A percentile compares a stretch with the other conserved stretches of the same genome.
phyloP scores from a whole-genome alignment of 2,888 invertebrate genomes.

The Brachypterus glaber region DNA sequence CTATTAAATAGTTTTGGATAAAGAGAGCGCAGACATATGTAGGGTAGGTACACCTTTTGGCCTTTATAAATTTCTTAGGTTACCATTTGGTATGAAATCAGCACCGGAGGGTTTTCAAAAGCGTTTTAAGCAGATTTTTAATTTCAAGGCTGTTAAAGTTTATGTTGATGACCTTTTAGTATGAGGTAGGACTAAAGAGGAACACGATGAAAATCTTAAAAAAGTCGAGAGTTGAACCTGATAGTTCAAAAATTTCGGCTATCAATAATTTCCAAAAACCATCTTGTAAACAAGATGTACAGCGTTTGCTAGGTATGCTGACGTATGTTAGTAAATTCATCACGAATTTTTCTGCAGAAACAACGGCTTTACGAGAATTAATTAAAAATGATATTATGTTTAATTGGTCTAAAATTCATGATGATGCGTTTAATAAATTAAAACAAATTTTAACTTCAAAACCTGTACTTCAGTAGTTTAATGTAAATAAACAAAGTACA shows the following conservation, averaged over 20 bases:
- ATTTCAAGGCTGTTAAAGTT: slow-evolving; percentile 19
- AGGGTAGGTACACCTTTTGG: too few relatives aligned
- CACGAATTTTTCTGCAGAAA: slow-evolving; percentile 10
- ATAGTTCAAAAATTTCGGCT: slow-evolving; percentile 5
- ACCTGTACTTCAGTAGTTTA: slow-evolving; percentile 11
- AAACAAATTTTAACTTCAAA: slow-evolving; percentile 6
- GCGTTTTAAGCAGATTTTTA: slow-evolving; percentile 16
- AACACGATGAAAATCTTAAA: slow-evolving; percentile 21
- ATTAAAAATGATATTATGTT: slow-evolving; percentile 11
- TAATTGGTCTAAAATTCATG: slow-evolving; percentile 8
- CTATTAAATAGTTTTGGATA: slow-evolving; percentile 13
- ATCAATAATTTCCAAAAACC: slow-evolving; percentile 8
- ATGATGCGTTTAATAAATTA: slow-evolving; percentile 5
- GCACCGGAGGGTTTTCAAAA: too few relatives aligned
- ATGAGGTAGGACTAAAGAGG: slow-evolving; percentile 18
- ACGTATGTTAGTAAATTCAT: slow-evolving; percentile 15
- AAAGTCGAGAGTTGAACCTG: neutral
- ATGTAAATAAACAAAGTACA: slow-evolving; percentile 6
- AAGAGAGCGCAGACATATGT: too few relatives aligned
- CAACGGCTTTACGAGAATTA: slow-evolving; percentile 4
- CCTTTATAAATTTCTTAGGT: too few relatives aligned
- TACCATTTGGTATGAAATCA: too few relatives aligned
- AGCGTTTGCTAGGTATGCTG: slow-evolving; percentile 10
- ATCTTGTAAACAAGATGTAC: slow-evolving; percentile 12
- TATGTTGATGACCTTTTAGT: slow-evolving; percentile 28